Conservation (phyloP, 2,113 vertebrate genomes). For the Nesogale talazaci region DNA sequence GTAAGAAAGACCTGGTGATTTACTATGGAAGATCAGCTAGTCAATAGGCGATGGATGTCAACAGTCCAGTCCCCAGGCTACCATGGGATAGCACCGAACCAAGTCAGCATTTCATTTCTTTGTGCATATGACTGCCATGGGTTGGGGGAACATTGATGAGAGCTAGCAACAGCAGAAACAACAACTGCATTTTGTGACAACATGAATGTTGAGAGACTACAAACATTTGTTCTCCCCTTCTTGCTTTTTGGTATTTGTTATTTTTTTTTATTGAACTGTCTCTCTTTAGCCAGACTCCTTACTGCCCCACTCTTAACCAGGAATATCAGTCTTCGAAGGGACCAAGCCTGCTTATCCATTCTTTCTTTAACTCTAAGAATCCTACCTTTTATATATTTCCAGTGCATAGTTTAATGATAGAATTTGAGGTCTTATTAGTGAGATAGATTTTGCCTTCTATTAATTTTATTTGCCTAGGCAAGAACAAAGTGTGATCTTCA, state of each 20-base stretch:
- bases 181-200: background rate
- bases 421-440: constrained; percentile 25
- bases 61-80: background rate
- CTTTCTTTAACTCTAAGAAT: background rate
- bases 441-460: constrained; percentile 9
- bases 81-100: background rate
- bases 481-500: background rate
- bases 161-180: background rate
- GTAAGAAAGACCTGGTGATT: background rate
- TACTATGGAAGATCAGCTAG: background rate
- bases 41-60: background rate
- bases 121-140: background rate
- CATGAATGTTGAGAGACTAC: background rate
- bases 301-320: background rate
- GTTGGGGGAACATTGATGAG: background rate
- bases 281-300: background rate
- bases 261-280: background rate
- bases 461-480: background rate
- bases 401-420: background rate
- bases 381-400: background rate
- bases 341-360: background rate
- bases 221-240: background rate
- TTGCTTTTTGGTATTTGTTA: background rate
- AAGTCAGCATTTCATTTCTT: background rate
- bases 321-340: background rate